Evolutionary conservation across 2,888 invertebrate genomes (phyloP).

Genomic region (Lacanobia oleracea): DNA sequence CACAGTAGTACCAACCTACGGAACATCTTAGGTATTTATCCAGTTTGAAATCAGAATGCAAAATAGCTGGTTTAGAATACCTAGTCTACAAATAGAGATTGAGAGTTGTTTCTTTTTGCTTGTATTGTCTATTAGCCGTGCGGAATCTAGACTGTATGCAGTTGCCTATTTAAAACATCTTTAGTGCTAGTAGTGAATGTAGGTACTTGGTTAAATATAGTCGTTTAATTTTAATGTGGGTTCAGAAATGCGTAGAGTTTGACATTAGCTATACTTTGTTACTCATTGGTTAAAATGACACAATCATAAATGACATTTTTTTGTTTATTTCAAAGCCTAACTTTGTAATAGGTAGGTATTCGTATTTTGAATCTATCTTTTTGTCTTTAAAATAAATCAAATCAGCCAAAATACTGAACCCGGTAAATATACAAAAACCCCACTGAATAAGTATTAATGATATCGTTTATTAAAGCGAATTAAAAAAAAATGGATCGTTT

Average conservation of each 20-base stretch:
- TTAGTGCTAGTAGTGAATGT: constrained; percentile 25
- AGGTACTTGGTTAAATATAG: neutral
- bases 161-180: constrained; percentile 42
- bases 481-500: too few relatives aligned
- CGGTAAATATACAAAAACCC: too few relatives aligned
- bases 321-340: too few relatives aligned
- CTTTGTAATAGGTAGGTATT: too few relatives aligned
- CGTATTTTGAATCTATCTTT: too few relatives aligned
- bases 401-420: too few relatives aligned
- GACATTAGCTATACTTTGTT: neutral
- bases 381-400: too few relatives aligned
- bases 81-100: constrained; percentile 54
- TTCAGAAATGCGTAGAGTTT: neutral
- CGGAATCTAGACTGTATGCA: constrained; percentile 61
- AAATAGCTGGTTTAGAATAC: constrained; percentile 57
- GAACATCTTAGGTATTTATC: constrained; percentile 37
- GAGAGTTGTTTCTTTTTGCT: constrained; percentile 49
- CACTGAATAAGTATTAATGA: too few relatives aligned
- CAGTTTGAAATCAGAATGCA: constrained; percentile 52
- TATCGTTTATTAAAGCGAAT: too few relatives aligned
- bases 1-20: neutral
- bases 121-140: constrained; percentile 56
- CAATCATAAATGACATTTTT: neutral
- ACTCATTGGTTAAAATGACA: neutral
- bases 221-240: neutral